A percentile compares a stretch with the other conserved stretches of the same genome.
phyloP scores from a whole-genome alignment of 1,140 invertebrate genomes.

The Paralvinella palmiformis region DNA sequence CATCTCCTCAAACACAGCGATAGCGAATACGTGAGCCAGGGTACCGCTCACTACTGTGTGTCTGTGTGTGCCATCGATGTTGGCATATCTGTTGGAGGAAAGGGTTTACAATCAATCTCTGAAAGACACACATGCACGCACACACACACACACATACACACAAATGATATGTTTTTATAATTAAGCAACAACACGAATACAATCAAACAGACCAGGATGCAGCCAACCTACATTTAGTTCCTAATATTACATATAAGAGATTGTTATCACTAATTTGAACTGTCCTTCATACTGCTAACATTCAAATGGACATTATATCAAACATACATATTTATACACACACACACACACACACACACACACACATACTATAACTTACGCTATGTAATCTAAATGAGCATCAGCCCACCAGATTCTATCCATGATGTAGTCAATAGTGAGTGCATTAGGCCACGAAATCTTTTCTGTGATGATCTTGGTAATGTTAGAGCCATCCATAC shows the following conservation, averaged over 20 bases:
- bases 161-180: too few species aligned
- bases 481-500: conserved; percentile 92
- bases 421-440: conserved; percentile 95
- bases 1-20: conserved; percentile 84
- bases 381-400: conserved; percentile 96
- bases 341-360: neutral
- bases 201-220: too few species aligned
- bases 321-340: neutral
- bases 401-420: conserved; percentile 85
- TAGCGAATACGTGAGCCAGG: conserved; percentile 93
- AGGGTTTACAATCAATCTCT: too few species aligned
- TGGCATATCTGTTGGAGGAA: conserved; percentile 53
- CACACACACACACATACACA: too few species aligned
- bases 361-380: conserved; percentile 55
- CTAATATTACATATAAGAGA: too few species aligned
- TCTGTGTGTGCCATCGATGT: conserved; percentile 72
- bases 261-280: too few species aligned
- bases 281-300: neutral
- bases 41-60: conserved; percentile 58
- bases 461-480: conserved; percentile 85
- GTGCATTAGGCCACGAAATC: conserved; percentile 95
- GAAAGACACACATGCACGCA: too few species aligned
- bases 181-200: too few species aligned
- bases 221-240: too few species aligned
- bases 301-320: neutral